Percentiles rank a stretch among this genome's conserved stretches.
phyloP scores from a whole-genome alignment of 2,113 vertebrate genomes.

The Pseudolaguvia tuberculata region DNA sequence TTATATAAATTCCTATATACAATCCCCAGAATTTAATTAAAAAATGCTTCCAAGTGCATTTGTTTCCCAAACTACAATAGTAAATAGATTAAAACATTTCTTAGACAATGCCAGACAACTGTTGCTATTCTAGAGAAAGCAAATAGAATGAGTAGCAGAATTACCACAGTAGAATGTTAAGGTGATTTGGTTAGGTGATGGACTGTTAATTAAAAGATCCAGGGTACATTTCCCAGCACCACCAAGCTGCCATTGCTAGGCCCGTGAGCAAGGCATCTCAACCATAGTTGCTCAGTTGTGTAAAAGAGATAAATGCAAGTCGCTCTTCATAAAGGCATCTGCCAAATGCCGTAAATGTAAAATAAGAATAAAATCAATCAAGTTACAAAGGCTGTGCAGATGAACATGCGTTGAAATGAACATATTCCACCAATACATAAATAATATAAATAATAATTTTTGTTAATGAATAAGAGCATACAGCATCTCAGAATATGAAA shows the following conservation, averaged over 20 bases:
- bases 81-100: not conserved
- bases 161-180: not conserved
- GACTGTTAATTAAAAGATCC: too few species aligned
- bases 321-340: too few species aligned
- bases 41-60: conserved; percentile 49
- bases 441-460: not conserved
- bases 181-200: too few species aligned
- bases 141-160: not conserved
- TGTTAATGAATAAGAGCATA: not conserved
- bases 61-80: not conserved
- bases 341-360: not conserved
- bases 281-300: too few species aligned
- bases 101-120: conserved; percentile 44
- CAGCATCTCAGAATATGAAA: too few species aligned
- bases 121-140: not conserved
- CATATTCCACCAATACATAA: not conserved
- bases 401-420: too few species aligned
- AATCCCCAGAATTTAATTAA: conserved; percentile 16
- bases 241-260: too few species aligned
- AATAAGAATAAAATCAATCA: too few species aligned
- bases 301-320: too few species aligned
- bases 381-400: too few species aligned
- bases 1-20: conserved; percentile 36
- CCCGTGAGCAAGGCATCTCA: too few species aligned
- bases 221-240: too few species aligned